A percentile compares a stretch with the other conserved stretches of the same genome.
phyloP scores from a whole-genome alignment of 2,113 vertebrate species.

The Anarhynchus alexandrinus region DNA sequence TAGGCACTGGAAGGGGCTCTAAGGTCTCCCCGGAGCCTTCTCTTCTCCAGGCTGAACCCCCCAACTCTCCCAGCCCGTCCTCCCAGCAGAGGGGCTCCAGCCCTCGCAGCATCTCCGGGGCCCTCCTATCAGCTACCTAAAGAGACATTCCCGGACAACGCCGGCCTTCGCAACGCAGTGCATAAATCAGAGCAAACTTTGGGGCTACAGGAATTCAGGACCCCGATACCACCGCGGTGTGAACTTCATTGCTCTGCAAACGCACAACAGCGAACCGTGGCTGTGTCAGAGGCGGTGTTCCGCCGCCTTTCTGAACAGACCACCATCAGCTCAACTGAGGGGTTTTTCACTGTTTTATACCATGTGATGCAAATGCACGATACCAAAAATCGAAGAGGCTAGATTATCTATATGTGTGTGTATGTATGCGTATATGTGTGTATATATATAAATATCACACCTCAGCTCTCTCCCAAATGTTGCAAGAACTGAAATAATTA shows the following conservation, averaged over 20 bases:
- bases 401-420: not conserved
- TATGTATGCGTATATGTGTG: not conserved
- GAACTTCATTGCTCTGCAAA: not conserved
- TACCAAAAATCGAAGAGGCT: not conserved
- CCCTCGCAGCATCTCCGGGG: not conserved
- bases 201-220: not conserved
- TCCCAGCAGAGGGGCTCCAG: not conserved
- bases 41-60: not conserved
- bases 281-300: not conserved
- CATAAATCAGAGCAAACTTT: not conserved
- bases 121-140: not conserved
- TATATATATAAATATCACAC: not conserved
- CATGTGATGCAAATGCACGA: not conserved
- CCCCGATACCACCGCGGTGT: no score
- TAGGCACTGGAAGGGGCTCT: not conserved
- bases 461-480: not conserved
- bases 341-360: not conserved
- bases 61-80: not conserved
- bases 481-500: slow-evolving; percentile 16
- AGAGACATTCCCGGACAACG: not conserved
- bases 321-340: not conserved
- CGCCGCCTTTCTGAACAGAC: not conserved
- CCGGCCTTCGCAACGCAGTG: accelerated
- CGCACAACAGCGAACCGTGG: not conserved
- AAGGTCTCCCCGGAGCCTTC: not conserved